A percentile compares a stretch with the other conserved stretches of the same genome.
Evolutionary conservation across 2,797 vertebrate species (phyloP).

Genomic region (Smutsia gigantea): DNA sequence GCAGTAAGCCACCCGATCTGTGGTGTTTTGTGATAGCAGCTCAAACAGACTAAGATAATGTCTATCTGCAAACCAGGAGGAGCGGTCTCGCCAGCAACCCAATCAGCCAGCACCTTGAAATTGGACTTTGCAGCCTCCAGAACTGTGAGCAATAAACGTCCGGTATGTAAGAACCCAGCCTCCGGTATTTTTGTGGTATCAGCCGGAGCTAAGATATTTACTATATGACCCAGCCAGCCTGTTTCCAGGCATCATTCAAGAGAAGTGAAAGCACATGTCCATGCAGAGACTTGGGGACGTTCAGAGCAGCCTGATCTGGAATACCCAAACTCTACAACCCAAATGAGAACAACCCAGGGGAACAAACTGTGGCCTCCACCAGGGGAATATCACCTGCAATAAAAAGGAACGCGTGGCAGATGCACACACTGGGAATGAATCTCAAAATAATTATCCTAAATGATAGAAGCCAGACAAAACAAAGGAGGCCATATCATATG

Average conservation of each 20-base stretch:
- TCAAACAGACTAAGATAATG: not conserved
- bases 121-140: not conserved
- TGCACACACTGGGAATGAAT: fast-evolving
- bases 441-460: not conserved
- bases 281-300: not conserved
- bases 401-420: fast-evolving
- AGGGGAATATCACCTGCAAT: not conserved
- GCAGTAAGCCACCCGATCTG: too few species aligned
- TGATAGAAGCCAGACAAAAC: not conserved
- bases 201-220: not conserved
- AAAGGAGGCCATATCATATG: fast-evolving
- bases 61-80: not conserved
- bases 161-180: too few species aligned
- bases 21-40: not conserved
- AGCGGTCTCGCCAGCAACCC: not conserved
- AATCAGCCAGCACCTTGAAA: not conserved
- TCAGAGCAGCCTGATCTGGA: not conserved
- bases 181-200: not conserved
- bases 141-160: not conserved
- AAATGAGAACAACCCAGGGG: fast-evolving
- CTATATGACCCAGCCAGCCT: fast-evolving
- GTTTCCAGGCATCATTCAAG: not conserved
- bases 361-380: not conserved
- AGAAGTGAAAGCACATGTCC: not conserved
- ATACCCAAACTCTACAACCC: not conserved